phyloP scores from a whole-genome alignment of 2,113 vertebrate species.

The Edolisoma coerulescens region DNA sequence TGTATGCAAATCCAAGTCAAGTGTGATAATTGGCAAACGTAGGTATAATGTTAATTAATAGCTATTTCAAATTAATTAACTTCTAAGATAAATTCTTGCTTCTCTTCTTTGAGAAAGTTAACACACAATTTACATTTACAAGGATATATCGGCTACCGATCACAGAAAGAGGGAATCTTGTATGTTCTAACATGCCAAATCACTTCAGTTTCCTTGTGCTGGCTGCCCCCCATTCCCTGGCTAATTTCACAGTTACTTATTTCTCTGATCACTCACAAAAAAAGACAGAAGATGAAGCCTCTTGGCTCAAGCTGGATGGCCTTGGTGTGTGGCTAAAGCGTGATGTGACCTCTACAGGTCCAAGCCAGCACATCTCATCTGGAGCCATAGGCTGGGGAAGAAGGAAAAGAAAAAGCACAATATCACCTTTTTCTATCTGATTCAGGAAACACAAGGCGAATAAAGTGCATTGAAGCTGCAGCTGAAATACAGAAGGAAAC shows the following conservation, averaged over 20 bases:
- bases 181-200: neutral
- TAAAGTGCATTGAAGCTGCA: neutral
- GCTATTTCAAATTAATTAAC: conserved; percentile 40
- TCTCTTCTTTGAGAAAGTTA: conserved; percentile 14
- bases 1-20: conserved; percentile 29
- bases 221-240: neutral
- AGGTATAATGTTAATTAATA: conserved; percentile 43
- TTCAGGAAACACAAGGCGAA: neutral
- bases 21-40: conserved; percentile 22
- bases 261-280: neutral
- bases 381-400: neutral
- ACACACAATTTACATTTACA: conserved; percentile 4
- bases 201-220: neutral
- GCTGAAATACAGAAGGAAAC: neutral
- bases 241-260: neutral
- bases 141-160: neutral
- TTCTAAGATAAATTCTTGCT: neutral
- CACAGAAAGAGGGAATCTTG: neutral
- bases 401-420: neutral
- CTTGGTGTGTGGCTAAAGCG: neutral
- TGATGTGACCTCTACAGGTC: neutral
- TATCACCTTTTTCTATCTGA: neutral
- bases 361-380: neutral
- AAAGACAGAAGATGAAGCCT: neutral
- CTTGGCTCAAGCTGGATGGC: neutral